A percentile compares a stretch with the other conserved stretches of the same genome.
These are phyloP conservation scores for Goniozus legneri DNA, from an alignment of 1,140 invertebrate genomes.

Conservation along the genomic window DNA sequence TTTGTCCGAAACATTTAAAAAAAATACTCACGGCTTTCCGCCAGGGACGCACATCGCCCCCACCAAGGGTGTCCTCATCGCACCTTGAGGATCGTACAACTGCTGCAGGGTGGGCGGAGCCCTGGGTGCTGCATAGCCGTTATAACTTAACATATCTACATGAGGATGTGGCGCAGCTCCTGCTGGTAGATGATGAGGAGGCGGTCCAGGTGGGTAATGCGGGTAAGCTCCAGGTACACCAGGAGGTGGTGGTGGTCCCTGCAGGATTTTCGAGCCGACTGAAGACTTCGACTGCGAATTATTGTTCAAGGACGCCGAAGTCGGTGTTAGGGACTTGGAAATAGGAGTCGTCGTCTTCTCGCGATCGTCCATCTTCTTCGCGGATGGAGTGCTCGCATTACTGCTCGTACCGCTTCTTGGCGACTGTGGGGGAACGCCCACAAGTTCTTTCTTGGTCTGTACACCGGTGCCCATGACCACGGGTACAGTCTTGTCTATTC, in stretches of 20 bases:
- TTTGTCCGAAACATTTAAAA: too few relatives aligned
- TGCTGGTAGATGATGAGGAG: conserved; percentile 43
- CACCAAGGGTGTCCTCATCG: conserved; percentile 59
- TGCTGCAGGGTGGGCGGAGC: conserved; percentile 46
- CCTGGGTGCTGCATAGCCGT: conserved; percentile 43
- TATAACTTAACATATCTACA: conserved; percentile 47
- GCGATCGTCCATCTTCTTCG: conserved; percentile 70
- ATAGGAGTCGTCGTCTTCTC: conserved; percentile 87
- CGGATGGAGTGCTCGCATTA: conserved; percentile 71
- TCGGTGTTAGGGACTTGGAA: conserved; percentile 84
- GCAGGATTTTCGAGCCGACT: conserved; percentile 39
- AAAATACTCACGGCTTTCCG: conserved; percentile 83
- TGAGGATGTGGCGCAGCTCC: conserved; percentile 43
- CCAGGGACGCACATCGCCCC: conserved; percentile 68
- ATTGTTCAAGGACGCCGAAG: conserved; percentile 57
- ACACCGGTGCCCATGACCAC: conserved; percentile 39
- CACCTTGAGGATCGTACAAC: conserved; percentile 64
- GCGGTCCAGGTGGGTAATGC: conserved; percentile 42
- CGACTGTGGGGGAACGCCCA: conserved; percentile 50
- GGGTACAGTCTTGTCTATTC: conserved; percentile 59
- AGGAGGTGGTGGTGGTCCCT: conserved; percentile 28
- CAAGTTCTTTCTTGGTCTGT: conserved; percentile 58
- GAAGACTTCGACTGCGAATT: conserved; percentile 42
- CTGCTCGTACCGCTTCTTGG: conserved; percentile 74
- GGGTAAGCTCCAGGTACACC: conserved; percentile 35